phyloP scores from a whole-genome alignment of 2,888 invertebrate species.

The Lasioglossum oenotherae region DNA sequence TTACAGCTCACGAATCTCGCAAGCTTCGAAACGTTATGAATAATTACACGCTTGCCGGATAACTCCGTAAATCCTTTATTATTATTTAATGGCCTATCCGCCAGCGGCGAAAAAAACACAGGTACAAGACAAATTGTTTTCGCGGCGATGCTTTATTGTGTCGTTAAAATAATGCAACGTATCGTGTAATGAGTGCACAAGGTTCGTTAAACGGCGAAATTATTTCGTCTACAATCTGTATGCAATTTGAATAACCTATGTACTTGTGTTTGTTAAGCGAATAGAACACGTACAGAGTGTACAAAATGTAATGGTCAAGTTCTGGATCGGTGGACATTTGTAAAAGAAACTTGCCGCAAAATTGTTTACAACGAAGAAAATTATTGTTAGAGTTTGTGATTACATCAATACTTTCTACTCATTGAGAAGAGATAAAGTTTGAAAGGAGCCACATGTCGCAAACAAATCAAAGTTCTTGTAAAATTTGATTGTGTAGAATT shows the following conservation, averaged over 20 bases:
- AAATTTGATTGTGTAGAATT: too few relatives aligned
- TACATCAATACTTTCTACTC: too few relatives aligned
- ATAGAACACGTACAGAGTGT: neutral
- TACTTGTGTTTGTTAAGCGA: neutral
- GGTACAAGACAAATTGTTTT: slow-evolving; percentile 1
- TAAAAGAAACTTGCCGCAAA: too few relatives aligned
- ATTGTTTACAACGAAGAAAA: too few relatives aligned
- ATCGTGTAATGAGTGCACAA: neutral
- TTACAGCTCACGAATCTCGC: neutral
- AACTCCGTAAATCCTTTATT: neutral
- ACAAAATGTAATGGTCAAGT: too few relatives aligned
- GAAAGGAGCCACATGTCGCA: too few relatives aligned
- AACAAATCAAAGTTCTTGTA: too few relatives aligned
- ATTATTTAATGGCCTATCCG: neutral
- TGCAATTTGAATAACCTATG: neutral
- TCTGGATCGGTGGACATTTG: too few relatives aligned
- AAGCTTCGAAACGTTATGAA: neutral
- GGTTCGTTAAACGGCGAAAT: slow-evolving; percentile 10
- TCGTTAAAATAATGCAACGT: slow-evolving; percentile 10
- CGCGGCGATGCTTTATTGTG: neutral
- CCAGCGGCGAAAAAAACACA: neutral
- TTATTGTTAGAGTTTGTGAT: too few relatives aligned
- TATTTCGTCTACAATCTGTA: slow-evolving; percentile 10
- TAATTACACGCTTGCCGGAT: neutral
- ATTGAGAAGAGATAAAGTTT: too few relatives aligned